phyloP scores from a whole-genome alignment of 2,113 vertebrate species.

The Lophius piscatorius region DNA sequence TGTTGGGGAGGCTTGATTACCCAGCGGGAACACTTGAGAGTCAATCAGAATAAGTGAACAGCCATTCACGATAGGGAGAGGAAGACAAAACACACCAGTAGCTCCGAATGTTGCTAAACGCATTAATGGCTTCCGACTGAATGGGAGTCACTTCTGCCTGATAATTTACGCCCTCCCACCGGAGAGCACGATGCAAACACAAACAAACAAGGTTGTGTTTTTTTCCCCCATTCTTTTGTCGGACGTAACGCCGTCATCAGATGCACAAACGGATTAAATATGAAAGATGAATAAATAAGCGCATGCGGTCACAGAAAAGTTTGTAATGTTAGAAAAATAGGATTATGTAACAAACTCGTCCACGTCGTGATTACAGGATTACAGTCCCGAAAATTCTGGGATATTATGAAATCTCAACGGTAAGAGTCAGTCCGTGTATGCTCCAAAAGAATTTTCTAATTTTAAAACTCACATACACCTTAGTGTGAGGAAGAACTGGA shows the following conservation, averaged over 20 bases:
- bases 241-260: too few species aligned
- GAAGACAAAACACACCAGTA: constrained; percentile 66
- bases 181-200: constrained; percentile 42
- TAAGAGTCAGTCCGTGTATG: too few species aligned
- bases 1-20: constrained; percentile 71
- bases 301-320: too few species aligned
- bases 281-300: too few species aligned
- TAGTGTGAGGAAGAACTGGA: too few species aligned
- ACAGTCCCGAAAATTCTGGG: too few species aligned
- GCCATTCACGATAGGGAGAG: constrained; percentile 42
- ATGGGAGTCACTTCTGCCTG: constrained; percentile 42
- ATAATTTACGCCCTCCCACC: constrained; percentile 33
- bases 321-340: too few species aligned
- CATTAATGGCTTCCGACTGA: constrained; percentile 55
- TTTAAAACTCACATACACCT: too few species aligned
- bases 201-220: constrained; percentile 36
- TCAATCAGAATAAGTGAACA: constrained; percentile 66
- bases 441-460: too few species aligned
- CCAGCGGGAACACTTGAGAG: constrained; percentile 63
- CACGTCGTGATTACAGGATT: too few species aligned
- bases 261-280: constrained; percentile 25
- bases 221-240: constrained; percentile 28
- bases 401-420: too few species aligned
- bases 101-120: constrained; percentile 44
- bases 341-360: too few species aligned